Base-by-base conservation (phyloP, 2,888 invertebrate species). In the Synanthedon formicaeformis region DNA sequence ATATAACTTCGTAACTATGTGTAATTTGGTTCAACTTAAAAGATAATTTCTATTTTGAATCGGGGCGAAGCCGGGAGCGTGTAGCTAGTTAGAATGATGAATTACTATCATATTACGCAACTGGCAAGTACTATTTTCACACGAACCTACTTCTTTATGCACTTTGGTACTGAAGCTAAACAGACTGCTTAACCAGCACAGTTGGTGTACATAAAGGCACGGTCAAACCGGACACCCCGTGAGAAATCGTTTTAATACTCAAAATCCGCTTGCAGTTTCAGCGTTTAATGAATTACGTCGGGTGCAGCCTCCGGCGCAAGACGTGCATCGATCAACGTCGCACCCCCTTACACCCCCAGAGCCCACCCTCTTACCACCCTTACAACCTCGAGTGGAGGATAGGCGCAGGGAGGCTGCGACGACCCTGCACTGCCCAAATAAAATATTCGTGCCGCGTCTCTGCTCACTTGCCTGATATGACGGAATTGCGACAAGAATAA, bases 251-350 rank as follows among this genome's bases (percentile, higher is more conserved):
- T 86, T 85, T 85, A 84, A 85, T 86, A 81, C 84, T 80, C 84
- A 85, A 86, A 86, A 84, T 83, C 85, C 84, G 83, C 82, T 79
- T 81, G 82, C 82, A 86, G 85, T 82, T 84, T 83, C 83, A 85
- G 74, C 83, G 82, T 86, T 86, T 87, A 87, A 87, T 87, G 86
- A 87, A 87, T 87, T 86, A 87, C 86, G 84, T 83, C 79, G 86
- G 83, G 78, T 83, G 86, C 88, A 85, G 85, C 84, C 87, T 84
- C 88, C 84, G 88, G 89, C 88, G 88, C 89, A 89, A 89, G 89
- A 89, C 89, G 89, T 88, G 88, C 89, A 90, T 89, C 89, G 89
- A 90, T 90, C 90, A 89, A 89, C 88, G 89, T 88, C 89, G 83
- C 79, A 78, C 81, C 59, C 60, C 64, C 65, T 60, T 61, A 41